phyloP scores from a whole-genome alignment of 2,888 invertebrate genomes.

The Eristalinus sepulchralis region DNA sequence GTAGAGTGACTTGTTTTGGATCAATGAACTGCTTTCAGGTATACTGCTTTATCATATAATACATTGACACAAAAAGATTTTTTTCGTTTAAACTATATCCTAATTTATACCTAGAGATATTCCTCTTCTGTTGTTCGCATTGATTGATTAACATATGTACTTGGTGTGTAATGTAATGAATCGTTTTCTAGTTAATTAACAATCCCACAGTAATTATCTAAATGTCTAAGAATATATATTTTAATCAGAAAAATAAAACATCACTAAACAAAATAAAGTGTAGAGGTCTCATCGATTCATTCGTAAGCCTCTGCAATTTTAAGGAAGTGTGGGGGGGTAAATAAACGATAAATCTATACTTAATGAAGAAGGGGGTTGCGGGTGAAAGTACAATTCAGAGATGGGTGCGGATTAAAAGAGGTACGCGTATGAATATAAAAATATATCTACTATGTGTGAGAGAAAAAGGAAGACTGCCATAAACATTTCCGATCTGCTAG shows the following conservation, averaged over 20 bases:
- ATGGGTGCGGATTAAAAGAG: neutral
- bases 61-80: constrained; percentile 23
- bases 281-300: neutral
- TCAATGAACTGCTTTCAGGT: constrained; percentile 16
- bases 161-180: constrained; percentile 18
- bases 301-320: constrained; percentile 17
- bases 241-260: constrained; percentile 1
- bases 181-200: constrained; percentile 14
- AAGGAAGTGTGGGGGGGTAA: neutral
- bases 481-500: neutral
- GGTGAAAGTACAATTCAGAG: neutral
- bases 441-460: neutral
- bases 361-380: neutral
- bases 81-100: constrained; percentile 5
- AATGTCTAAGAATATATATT: constrained; percentile 6
- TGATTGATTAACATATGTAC: constrained; percentile 21
- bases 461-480: neutral
- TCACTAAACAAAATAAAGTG: neutral
- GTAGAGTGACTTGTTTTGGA: neutral
- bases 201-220: constrained; percentile 31
- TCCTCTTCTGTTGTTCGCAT: neutral
- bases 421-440: neutral
- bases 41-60: constrained; percentile 20
- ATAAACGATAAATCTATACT: neutral
- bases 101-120: constrained; percentile 1